Evolutionary conservation across 2,113 vertebrate genomes (phyloP).

Genomic region (Crotalus horridus): DNA sequence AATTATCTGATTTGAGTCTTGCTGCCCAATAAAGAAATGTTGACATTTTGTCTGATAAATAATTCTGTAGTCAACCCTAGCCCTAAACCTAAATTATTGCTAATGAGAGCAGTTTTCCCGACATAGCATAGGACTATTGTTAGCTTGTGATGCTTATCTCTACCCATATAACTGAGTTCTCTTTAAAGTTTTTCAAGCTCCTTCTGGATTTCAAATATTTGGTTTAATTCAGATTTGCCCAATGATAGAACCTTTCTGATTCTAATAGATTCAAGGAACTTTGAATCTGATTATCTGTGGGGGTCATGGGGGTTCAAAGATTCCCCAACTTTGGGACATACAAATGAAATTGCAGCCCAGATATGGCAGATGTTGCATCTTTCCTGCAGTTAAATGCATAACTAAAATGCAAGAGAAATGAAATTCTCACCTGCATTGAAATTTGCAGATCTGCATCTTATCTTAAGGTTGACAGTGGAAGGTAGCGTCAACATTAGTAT

Average conservation of each 20-base stretch:
- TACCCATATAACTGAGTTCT: background rate
- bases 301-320: background rate
- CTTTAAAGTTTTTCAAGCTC: background rate
- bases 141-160: background rate
- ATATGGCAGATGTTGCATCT: background rate
- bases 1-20: background rate
- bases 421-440: background rate
- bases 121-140: background rate
- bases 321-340: background rate
- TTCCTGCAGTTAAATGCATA: background rate
- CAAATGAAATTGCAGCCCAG: background rate
- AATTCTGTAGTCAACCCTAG: accelerated
- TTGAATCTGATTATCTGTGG: background rate
- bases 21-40: background rate
- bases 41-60: background rate
- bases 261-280: background rate
- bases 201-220: background rate
- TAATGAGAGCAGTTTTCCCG: background rate
- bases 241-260: background rate
- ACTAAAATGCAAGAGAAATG: background rate
- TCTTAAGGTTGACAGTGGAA: background rate
- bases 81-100: background rate
- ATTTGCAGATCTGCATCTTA: background rate
- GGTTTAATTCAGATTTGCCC: background rate
- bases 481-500: background rate